Evolutionary conservation across 2,888 invertebrate species (phyloP), one percentile per base, ranked within the genome.

Genomic region (Aphelenchoides bicaudatus): DNA sequence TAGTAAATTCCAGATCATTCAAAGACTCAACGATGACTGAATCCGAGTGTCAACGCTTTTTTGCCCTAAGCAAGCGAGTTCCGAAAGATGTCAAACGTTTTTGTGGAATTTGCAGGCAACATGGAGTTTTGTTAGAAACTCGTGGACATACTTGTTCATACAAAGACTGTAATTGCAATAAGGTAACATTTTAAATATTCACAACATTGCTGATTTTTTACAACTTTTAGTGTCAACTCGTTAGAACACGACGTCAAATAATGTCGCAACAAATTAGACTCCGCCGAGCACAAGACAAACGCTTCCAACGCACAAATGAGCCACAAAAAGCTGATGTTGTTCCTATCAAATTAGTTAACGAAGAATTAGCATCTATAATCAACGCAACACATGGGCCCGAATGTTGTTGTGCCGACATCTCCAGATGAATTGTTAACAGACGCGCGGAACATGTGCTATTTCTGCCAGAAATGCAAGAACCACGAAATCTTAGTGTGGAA

Each of bases 401-500:
- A n/a, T n/a, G n/a, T n/a, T n/a, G n/a, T n/a, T 30, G 34, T 6
- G 16, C 2, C 50, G 38, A 34, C 55, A 47, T 1, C 37, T 16
- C 13, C 31, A 31, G 30, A 55, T 43, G 27, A 55, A 52, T 53
- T 63, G 34, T 19, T 43, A 19, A 25, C 39, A 19, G 65, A 66
- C 46, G 58, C 57, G 10, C 39, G 58, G 47, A 62, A 56, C 51
- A 61, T 61, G 51, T 75, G 75, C 63, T 75, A 75, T 61, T 73
- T 75, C 56, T 75, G 75, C 53, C 75, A 75, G 52, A 75, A 75
- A 59, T 75, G 75, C 66, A 75, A 75, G 57, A 75, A 75, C 53
- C 75, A 75, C 53, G 72, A 70, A 19, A 59, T 72, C 10, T 60
- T 75, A 10, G 70, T 69, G 59, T 75, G 74, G 73, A 75, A 75